Evolutionary conservation across 2,113 vertebrate genomes (phyloP).

Genomic region (Siniperca chuatsi): DNA sequence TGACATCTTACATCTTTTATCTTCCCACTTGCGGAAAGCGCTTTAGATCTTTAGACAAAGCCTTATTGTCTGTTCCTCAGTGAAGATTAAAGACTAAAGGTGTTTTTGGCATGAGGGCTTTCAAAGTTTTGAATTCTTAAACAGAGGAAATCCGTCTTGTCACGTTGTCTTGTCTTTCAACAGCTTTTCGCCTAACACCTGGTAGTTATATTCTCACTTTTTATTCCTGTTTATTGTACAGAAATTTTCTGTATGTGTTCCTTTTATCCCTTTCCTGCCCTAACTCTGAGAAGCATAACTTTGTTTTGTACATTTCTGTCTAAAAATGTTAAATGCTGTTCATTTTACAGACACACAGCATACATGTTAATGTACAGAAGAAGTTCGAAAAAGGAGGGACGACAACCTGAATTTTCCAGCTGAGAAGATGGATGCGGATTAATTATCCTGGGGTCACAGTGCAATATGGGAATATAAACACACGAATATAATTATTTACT

Average conservation of each 20-base stretch:
- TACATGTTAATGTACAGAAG: slow-evolving; percentile 84
- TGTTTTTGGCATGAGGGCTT: slow-evolving; percentile 22
- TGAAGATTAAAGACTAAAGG: slow-evolving; percentile 53
- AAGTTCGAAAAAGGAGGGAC: slow-evolving; percentile 9
- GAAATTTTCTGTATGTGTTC: neutral
- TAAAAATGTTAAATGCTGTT: neutral
- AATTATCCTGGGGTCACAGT: slow-evolving; percentile 4
- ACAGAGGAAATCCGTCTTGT: slow-evolving; percentile 53
- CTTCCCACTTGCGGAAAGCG: slow-evolving; percentile 31
- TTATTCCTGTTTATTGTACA: slow-evolving; percentile 15
- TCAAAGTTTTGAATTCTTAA: slow-evolving; percentile 51
- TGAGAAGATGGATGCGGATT: slow-evolving; percentile 28
- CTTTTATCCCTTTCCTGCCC: neutral
- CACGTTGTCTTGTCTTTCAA: slow-evolving; percentile 25
- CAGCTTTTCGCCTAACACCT: neutral
- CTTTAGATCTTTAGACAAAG: slow-evolving; percentile 60
- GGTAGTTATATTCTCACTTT: slow-evolving; percentile 19
- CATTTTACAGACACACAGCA: slow-evolving; percentile 57
- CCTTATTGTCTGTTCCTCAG: slow-evolving; percentile 47
- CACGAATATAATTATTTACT: neutral
- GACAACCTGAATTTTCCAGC: slow-evolving; percentile 29
- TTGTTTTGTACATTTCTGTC: neutral
- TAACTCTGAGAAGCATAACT: neutral
- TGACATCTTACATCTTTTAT: slow-evolving; percentile 56
- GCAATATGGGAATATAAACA: slow-evolving; percentile 4